These are phyloP conservation scores for Scaeva pyrastri DNA, from an alignment of 2,888 invertebrate genomes.

Conservation along the genomic window DNA sequence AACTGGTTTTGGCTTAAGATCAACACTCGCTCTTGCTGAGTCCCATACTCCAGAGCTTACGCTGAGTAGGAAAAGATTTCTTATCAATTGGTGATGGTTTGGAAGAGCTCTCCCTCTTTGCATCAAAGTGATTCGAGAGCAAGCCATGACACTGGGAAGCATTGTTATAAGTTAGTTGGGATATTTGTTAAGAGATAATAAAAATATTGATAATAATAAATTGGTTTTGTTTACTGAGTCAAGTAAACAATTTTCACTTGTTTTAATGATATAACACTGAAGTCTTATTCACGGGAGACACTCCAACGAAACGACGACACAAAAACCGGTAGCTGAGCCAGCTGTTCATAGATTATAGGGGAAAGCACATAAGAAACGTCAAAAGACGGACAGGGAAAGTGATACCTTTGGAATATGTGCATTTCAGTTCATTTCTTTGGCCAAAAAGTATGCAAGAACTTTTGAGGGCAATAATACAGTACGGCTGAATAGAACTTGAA, in stretches of 20 bases:
- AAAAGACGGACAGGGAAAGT: too few species aligned
- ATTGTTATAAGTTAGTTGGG: neutral
- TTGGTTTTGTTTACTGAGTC: neutral
- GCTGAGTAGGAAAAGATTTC: conserved; percentile 21
- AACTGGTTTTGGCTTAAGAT: neutral
- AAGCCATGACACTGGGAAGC: conserved; percentile 1
- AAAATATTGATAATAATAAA: neutral
- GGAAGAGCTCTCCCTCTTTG: neutral
- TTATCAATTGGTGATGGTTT: neutral
- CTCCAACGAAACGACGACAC: neutral
- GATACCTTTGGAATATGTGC: too few species aligned
- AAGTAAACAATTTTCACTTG: neutral
- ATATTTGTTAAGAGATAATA: neutral
- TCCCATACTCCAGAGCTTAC: neutral
- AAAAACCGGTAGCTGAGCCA: neutral
- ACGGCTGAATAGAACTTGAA: too few species aligned
- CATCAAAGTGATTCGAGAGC: neutral
- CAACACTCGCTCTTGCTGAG: neutral
- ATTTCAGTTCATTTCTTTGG: too few species aligned
- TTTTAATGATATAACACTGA: conserved; percentile 3
- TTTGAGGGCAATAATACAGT: too few species aligned
- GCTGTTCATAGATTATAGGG: too few species aligned
- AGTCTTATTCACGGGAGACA: too few species aligned
- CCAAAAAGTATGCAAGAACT: too few species aligned
- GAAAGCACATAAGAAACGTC: too few species aligned